Evolutionary conservation across 2,113 vertebrate genomes (phyloP).

Genomic region (Poecilia latipinna): DNA sequence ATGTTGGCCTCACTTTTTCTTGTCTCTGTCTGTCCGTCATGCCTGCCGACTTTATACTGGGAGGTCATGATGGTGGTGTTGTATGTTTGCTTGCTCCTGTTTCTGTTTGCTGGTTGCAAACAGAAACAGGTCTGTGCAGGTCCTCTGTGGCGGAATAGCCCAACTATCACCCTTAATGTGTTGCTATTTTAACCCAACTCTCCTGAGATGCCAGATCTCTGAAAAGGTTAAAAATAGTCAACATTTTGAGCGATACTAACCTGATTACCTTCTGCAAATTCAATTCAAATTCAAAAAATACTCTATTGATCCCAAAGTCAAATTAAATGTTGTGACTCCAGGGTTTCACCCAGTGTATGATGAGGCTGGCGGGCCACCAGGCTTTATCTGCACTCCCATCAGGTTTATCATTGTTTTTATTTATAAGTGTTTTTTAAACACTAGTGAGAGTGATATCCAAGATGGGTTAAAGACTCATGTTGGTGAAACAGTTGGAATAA

Average conservation of each 20-base stretch:
- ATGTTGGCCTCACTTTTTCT: constrained; percentile 5
- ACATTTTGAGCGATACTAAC: not conserved
- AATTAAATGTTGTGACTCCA: no score
- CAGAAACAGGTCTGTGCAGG: constrained; percentile 45
- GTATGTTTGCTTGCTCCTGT: not conserved
- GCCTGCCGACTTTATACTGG: constrained; percentile 12
- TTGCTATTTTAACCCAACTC: constrained; percentile 8
- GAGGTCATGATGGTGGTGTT: constrained; percentile 7
- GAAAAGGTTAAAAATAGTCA: not conserved
- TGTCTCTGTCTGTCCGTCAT: not conserved
- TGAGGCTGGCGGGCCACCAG: no score
- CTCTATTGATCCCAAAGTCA: no score
- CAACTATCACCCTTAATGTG: not conserved
- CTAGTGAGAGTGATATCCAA: no score
- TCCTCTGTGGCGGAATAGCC: constrained; percentile 13
- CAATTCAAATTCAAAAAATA: no score
- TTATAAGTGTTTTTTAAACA: no score
- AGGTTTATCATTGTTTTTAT: no score
- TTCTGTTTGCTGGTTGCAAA: constrained; percentile 23
- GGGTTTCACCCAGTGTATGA: no score
- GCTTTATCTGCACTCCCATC: no score
- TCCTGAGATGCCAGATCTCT: not conserved
- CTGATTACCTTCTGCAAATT: not conserved
- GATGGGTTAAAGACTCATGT: no score
- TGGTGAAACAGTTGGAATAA: no score